These are phyloP conservation scores for Zaprionus nigranus DNA, from an alignment of 1,140 invertebrate species.

Conservation along the genomic window DNA sequence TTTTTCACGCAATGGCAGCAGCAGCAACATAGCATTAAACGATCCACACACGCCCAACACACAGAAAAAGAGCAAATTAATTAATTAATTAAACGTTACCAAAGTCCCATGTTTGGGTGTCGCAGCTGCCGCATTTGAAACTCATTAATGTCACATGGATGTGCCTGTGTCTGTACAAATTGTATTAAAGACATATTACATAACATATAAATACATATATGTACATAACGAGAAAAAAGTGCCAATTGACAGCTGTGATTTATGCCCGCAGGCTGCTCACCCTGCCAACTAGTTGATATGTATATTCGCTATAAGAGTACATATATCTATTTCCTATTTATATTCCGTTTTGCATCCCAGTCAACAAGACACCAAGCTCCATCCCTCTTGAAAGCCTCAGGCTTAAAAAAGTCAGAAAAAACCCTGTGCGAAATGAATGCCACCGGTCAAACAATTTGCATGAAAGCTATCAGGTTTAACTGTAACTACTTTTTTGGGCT, in stretches of 20 bases:
- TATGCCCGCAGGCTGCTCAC: constrained; percentile 33
- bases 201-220: background rate
- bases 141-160: constrained; percentile 58
- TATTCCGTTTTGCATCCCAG: background rate
- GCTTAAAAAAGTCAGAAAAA: background rate
- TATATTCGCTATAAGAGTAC: background rate
- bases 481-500: constrained; percentile 2
- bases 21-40: background rate
- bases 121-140: constrained; percentile 68
- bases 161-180: background rate
- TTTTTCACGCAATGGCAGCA: constrained; percentile 32
- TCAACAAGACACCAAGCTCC: background rate
- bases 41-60: constrained; percentile 42
- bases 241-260: constrained; percentile 72
- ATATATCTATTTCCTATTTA: background rate
- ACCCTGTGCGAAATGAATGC: background rate
- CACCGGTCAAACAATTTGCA: constrained; percentile 53
- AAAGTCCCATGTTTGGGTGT: constrained; percentile 54
- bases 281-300: background rate
- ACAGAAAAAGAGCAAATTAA: constrained; percentile 72
- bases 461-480: constrained; percentile 5
- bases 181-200: constrained; percentile 20
- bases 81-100: constrained; percentile 77
- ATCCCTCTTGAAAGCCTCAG: background rate
- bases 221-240: constrained; percentile 24